A percentile compares a stretch with the other conserved stretches of the same genome.
These are phyloP conservation scores for Clarias magur DNA, from an alignment of 2,113 vertebrate species.

Conservation along the genomic window DNA sequence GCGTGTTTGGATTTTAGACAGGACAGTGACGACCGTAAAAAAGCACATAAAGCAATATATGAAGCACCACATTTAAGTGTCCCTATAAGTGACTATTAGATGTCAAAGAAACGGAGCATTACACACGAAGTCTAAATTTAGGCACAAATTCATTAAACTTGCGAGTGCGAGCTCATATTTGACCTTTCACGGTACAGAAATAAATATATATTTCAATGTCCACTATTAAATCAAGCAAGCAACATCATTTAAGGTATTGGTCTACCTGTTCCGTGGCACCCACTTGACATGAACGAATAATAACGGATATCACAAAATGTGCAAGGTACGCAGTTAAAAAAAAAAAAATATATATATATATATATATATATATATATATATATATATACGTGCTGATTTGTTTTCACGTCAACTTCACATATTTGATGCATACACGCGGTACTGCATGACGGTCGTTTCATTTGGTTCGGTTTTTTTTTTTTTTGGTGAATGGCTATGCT, in stretches of 20 bases:
- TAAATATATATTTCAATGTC: neutral
- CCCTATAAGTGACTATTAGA: neutral
- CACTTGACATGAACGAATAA: neutral
- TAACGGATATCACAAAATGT: neutral
- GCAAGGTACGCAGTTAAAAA: too few relatives aligned
- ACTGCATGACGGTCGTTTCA: neutral
- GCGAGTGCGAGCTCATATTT: neutral
- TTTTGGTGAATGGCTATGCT: constrained; percentile 19
- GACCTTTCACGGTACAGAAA: neutral
- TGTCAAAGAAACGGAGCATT: neutral
- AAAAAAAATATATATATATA: too few relatives aligned
- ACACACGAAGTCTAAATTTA: neutral
- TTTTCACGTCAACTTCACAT: neutral
- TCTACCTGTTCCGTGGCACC: constrained; percentile 3
- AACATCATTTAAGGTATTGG: neutral
- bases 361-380: too few relatives aligned
- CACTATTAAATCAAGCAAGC: neutral
- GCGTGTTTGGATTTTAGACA: neutral
- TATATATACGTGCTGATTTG: neutral
- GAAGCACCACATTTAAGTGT: neutral
- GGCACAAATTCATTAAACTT: neutral
- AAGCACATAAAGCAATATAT: neutral
- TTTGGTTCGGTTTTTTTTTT: neutral
- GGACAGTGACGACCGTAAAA: neutral
- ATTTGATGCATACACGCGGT: neutral